phyloP scores from a whole-genome alignment of 2,797 vertebrate species.

The Dendrocincla fuliginosa region DNA sequence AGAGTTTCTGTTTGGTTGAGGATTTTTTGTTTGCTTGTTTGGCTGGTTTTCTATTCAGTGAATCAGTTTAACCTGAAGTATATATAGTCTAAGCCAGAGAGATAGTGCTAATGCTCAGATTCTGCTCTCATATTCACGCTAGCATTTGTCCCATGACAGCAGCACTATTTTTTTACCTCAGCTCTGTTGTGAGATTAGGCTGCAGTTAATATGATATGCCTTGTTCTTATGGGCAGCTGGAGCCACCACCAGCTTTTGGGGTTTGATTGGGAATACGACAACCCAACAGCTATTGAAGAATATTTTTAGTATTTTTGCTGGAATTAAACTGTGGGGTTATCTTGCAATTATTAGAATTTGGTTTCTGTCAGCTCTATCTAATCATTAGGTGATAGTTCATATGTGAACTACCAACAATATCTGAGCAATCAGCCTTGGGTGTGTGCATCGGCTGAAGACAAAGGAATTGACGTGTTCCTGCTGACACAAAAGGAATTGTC shows the following conservation, averaged over 20 bases:
- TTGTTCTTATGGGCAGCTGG: neutral
- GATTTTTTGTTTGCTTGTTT: neutral
- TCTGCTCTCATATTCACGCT: neutral
- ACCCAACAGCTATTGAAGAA: neutral
- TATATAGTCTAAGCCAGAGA: neutral
- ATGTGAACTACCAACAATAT: neutral
- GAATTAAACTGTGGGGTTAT: neutral
- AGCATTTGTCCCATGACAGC: neutral
- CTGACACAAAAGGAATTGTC: conserved; percentile 16
- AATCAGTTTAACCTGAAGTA: neutral
- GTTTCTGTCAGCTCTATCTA: conserved; percentile 1
- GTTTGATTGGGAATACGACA: accelerated
- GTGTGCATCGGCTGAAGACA: neutral
- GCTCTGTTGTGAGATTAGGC: neutral
- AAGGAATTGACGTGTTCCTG: conserved; percentile 1
- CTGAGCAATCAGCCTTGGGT: neutral
- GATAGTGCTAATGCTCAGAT: neutral
- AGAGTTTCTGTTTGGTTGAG: neutral
- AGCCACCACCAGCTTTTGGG: neutral
- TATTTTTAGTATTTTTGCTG: neutral
- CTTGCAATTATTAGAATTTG: neutral
- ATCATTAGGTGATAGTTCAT: conserved; percentile 12
- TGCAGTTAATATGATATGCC: neutral
- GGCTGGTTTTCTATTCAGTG: neutral
- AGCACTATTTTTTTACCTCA: neutral